Conservation (phyloP, 2,113 vertebrate genomes). For the Seriola quinqueradiata region DNA sequence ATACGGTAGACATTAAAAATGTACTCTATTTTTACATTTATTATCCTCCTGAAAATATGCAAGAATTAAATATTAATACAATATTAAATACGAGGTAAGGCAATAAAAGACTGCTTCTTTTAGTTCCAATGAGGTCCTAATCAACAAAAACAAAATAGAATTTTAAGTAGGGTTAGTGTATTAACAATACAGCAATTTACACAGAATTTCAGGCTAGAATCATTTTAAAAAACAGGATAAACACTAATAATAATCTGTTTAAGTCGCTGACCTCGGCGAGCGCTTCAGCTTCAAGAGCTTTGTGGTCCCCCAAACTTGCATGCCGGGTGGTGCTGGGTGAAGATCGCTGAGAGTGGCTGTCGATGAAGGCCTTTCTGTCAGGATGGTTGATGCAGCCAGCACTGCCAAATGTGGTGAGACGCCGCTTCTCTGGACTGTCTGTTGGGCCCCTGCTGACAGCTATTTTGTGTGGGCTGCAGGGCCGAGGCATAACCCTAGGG, state of each 20-base stretch:
- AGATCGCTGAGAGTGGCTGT: slow-evolving; percentile 89
- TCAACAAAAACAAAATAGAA: background rate
- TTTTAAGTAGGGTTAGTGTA: background rate
- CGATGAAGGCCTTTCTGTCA: slow-evolving; percentile 90
- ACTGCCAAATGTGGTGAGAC: slow-evolving; percentile 94
- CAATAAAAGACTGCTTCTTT: background rate
- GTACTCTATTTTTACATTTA: background rate
- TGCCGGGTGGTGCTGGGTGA: slow-evolving; percentile 91
- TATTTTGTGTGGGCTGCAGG: slow-evolving; percentile 97
- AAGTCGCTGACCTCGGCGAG: slow-evolving; percentile 88
- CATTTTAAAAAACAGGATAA: background rate
- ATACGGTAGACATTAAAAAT: background rate
- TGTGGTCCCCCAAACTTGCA: slow-evolving; percentile 96
- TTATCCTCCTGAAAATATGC: background rate
- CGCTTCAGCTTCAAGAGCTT: slow-evolving; percentile 95
- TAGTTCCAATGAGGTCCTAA: background rate
- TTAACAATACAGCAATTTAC: background rate
- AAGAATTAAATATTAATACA: background rate
- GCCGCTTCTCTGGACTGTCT: slow-evolving; percentile 96
- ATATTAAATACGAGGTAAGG: background rate
- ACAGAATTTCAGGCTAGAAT: background rate
- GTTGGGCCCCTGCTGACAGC: slow-evolving; percentile 87
- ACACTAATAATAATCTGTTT: background rate
- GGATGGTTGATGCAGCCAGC: slow-evolving; percentile 94
- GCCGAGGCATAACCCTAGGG: slow-evolving; percentile 93